Conservation (phyloP, 2,113 vertebrate genomes). For the Neofelis nebulosa region DNA sequence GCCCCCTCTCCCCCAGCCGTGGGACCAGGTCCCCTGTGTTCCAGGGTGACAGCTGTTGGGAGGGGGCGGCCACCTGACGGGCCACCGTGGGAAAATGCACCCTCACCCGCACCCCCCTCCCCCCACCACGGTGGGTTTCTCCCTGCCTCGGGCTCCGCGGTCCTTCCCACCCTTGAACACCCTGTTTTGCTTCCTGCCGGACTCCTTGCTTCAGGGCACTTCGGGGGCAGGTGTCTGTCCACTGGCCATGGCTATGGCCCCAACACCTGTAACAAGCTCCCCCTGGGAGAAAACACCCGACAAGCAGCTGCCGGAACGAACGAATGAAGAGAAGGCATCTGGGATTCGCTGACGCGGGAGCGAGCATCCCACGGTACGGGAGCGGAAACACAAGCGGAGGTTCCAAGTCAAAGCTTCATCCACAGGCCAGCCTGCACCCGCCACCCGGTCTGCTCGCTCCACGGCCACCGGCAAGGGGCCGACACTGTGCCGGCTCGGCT, state of each 20-base stretch:
- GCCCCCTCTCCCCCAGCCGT: accelerated
- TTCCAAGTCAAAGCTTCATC: background rate
- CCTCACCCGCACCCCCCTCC: no score
- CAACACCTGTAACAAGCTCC: background rate
- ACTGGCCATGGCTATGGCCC: background rate
- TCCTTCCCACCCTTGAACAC: background rate
- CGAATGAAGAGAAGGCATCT: no score
- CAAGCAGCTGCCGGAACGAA: background rate
- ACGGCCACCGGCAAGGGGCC: background rate
- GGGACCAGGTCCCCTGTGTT: background rate
- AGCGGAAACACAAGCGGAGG: background rate
- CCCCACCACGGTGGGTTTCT: accelerated
- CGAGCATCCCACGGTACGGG: background rate
- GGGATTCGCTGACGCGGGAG: background rate
- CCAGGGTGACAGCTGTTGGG: no score
- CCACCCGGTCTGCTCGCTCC: accelerated
- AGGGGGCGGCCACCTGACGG: no score
- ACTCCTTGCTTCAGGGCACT: background rate
- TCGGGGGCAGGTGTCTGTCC: background rate
- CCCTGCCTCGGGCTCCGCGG: background rate
- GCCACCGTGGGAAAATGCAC: no score
- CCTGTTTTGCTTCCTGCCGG: background rate
- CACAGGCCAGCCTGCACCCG: background rate
- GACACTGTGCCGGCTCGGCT: background rate
- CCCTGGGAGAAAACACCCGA: background rate